phyloP scores from a whole-genome alignment of 2,888 invertebrate species.

The Diogma glabrata region DNA sequence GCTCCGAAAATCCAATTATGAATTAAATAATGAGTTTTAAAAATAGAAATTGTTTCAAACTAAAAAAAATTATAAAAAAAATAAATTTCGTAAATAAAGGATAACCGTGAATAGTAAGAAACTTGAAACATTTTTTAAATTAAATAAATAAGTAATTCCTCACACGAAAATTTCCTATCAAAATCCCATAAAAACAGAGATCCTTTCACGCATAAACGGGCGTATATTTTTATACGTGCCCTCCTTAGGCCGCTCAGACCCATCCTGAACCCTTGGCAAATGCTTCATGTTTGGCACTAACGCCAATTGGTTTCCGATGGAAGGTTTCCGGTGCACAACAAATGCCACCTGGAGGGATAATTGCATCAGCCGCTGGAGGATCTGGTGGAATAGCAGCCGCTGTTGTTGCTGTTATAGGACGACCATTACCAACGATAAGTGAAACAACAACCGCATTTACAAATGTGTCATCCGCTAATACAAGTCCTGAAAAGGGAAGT shows the following conservation, averaged over 20 bases:
- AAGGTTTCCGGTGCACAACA: slow-evolving; percentile 19
- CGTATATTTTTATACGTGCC: slow-evolving; percentile 21
- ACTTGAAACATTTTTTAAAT: too few species aligned
- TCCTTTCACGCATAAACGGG: slow-evolving; percentile 14
- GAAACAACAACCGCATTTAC: slow-evolving; percentile 62
- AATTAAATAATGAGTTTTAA: too few species aligned
- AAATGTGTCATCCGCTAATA: slow-evolving; percentile 59
- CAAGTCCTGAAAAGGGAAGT: slow-evolving; percentile 64
- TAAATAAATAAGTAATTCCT: too few species aligned
- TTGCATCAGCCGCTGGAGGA: slow-evolving; percentile 50
- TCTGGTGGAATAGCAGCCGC: slow-evolving; percentile 62
- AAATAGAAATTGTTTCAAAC: too few species aligned
- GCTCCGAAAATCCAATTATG: too few species aligned
- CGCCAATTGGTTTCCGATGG: slow-evolving; percentile 20
- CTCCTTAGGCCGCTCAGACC: slow-evolving; percentile 21
- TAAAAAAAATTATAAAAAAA: too few species aligned
- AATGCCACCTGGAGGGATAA: slow-evolving; percentile 18
- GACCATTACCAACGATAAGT: slow-evolving; percentile 61
- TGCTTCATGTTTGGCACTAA: slow-evolving; percentile 21
- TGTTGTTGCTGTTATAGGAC: slow-evolving; percentile 55
- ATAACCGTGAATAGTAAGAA: too few species aligned
- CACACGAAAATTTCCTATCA: slow-evolving; percentile 8
- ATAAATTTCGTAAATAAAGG: too few species aligned
- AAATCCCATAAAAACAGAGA: slow-evolving; percentile 3
- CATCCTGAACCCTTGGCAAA: slow-evolving; percentile 21